Conservation (phyloP, 2,113 vertebrate species). For the Choloepus hoffmanni region DNA sequence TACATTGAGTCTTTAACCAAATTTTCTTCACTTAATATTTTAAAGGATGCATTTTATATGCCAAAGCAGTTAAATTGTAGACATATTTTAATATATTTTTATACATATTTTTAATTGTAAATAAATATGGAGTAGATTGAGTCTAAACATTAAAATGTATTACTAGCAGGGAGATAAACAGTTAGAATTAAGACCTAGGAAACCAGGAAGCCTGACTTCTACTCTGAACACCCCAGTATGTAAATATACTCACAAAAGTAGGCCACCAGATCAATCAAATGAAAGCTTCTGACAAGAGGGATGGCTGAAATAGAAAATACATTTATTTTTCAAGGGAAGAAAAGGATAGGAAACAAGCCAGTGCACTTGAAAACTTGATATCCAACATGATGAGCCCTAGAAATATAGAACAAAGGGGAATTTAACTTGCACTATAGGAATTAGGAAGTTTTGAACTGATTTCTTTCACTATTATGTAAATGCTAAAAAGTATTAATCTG, state of each 20-base stretch:
- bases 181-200: neutral
- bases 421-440: neutral
- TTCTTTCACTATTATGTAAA: neutral
- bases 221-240: neutral
- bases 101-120: constrained; percentile 7
- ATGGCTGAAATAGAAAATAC: neutral
- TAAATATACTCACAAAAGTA: neutral
- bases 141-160: neutral
- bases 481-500: neutral
- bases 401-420: neutral
- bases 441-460: neutral
- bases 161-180: neutral
- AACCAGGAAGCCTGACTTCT: neutral
- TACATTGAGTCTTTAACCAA: neutral
- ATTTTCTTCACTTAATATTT: neutral
- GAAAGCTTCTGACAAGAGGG: neutral
- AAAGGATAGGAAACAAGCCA: neutral
- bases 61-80: neutral
- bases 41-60: neutral
- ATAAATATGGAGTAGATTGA: neutral
- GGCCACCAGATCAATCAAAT: neutral
- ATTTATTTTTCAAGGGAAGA: neutral
- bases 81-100: neutral
- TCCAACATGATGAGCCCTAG: neutral
- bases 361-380: neutral